Evolutionary conservation across 2,113 vertebrate genomes (phyloP).

Genomic region (Antennarius striatus): DNA sequence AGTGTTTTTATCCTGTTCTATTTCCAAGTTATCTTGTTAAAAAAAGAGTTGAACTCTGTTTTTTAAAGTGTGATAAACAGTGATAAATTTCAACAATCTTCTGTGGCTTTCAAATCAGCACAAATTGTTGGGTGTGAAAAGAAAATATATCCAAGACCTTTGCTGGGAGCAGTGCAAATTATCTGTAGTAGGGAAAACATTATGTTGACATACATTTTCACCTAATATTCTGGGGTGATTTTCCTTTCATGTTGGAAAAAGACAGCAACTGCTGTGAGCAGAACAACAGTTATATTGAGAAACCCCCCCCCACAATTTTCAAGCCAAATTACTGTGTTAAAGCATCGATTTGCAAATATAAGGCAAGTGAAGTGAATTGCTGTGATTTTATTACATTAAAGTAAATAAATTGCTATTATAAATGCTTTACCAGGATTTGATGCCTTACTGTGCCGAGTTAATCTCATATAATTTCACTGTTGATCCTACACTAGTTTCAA

Average conservation of each 20-base stretch:
- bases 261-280: slow-evolving; percentile 4
- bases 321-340: too few species aligned
- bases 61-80: slow-evolving; percentile 30
- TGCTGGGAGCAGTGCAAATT: slow-evolving; percentile 22
- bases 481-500: slow-evolving; percentile 65
- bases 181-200: slow-evolving; percentile 7
- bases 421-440: slow-evolving; percentile 48
- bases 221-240: slow-evolving; percentile 19
- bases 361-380: slow-evolving; percentile 49
- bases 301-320: neutral
- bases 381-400: slow-evolving; percentile 25
- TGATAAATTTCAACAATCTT: slow-evolving; percentile 40
- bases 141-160: slow-evolving; percentile 52
- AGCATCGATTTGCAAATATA: slow-evolving; percentile 21
- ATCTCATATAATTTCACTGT: slow-evolving; percentile 62
- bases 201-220: slow-evolving; percentile 6
- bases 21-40: neutral
- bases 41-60: slow-evolving; percentile 13
- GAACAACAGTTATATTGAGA: neutral
- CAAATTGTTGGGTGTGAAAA: slow-evolving; percentile 33
- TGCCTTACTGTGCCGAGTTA: slow-evolving; percentile 58
- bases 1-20: neutral
- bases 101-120: slow-evolving; percentile 47
- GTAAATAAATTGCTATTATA: slow-evolving; percentile 37
- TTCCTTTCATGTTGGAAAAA: slow-evolving; percentile 13